Percentiles rank a stretch among this genome's conserved stretches.
phyloP scores from a whole-genome alignment of 2,113 vertebrate species.

The Hippocampus barbouri region DNA sequence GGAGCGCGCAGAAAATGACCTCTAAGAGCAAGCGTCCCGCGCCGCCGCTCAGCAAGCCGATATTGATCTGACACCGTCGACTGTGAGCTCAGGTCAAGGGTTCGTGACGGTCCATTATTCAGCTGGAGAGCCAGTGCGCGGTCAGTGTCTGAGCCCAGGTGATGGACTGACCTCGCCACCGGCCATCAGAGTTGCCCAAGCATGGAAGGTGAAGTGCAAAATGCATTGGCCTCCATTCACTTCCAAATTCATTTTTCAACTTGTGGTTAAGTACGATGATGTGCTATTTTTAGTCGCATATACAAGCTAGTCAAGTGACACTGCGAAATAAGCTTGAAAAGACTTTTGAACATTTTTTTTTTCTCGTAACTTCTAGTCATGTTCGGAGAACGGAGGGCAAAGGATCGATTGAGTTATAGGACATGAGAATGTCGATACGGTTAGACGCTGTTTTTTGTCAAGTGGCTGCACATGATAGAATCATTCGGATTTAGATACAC shows the following conservation, averaged over 20 bases:
- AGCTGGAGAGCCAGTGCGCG: constrained; percentile 58
- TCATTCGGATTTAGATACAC: no score
- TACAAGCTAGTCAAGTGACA: background rate
- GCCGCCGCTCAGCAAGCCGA: constrained; percentile 12
- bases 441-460: no score
- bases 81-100: constrained; percentile 61
- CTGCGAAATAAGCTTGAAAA: background rate
- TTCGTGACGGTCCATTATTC: constrained; percentile 69
- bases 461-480: no score
- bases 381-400: background rate
- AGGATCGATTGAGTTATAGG: background rate
- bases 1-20: background rate
- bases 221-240: constrained; percentile 16
- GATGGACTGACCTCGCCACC: constrained; percentile 50
- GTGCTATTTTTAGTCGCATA: background rate
- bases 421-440: background rate
- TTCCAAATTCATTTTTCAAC: background rate
- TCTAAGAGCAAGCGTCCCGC: background rate
- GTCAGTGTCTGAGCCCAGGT: constrained; percentile 48
- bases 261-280: background rate
- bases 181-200: constrained; percentile 55
- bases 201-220: constrained; percentile 43
- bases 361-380: background rate
- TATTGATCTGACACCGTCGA: constrained; percentile 64
- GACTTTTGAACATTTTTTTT: background rate